Conservation (phyloP, 2,113 vertebrate species). For the Anser cygnoides region DNA sequence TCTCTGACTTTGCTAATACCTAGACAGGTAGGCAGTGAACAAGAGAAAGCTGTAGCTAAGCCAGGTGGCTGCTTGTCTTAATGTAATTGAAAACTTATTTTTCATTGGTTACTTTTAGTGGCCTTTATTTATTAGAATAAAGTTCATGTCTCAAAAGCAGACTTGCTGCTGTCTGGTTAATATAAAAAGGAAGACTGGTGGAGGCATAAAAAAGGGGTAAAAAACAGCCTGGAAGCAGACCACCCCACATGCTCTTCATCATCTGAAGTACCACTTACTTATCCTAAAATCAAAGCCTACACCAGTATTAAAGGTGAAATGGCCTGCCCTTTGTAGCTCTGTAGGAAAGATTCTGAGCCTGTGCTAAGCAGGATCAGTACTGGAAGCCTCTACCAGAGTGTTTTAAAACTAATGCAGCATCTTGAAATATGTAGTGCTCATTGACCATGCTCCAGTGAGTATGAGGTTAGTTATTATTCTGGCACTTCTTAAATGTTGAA, state of each 20-base stretch:
- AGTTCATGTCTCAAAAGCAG: background rate
- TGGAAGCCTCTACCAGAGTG: background rate
- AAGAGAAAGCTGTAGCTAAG: background rate
- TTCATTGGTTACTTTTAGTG: background rate
- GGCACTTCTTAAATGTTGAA: background rate
- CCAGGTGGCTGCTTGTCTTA: background rate
- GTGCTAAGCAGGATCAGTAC: background rate
- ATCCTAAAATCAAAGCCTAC: background rate
- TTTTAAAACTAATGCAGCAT: background rate
- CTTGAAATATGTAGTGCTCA: fast-evolving
- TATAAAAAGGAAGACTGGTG: background rate
- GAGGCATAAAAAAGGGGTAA: background rate
- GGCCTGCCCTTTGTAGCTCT: background rate
- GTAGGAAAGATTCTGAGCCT: background rate
- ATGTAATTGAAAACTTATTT: background rate
- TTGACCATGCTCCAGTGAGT: background rate
- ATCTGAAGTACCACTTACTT: background rate
- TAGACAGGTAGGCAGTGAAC: background rate
- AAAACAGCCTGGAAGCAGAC: background rate
- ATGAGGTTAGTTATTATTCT: background rate
- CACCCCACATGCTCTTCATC: background rate
- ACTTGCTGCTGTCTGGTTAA: background rate
- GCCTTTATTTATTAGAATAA: background rate
- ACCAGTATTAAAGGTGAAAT: background rate
- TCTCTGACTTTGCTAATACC: background rate